Conservation (phyloP, 2,113 vertebrate species). For the Circaetus cinerascens region DNA sequence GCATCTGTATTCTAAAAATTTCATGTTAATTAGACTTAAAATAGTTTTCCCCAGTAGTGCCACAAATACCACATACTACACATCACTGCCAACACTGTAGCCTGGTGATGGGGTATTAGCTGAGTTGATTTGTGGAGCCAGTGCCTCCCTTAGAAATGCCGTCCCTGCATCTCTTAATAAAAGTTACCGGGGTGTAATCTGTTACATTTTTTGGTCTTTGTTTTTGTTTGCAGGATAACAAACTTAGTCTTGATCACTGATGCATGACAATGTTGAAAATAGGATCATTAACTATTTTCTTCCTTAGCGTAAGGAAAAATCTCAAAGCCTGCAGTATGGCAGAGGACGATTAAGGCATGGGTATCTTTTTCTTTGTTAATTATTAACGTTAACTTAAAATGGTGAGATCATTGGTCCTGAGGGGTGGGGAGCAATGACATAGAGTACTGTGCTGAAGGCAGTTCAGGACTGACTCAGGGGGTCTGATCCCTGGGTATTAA, state of each 20-base stretch:
- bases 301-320: not conserved
- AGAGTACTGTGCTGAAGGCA: not conserved
- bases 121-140: not conserved
- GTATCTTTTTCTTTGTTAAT: conserved; percentile 56
- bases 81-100: fast-evolving
- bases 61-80: not conserved
- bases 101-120: not conserved
- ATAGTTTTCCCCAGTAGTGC: conserved; percentile 64
- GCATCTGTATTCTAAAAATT: conserved; percentile 72
- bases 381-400: conserved; percentile 31
- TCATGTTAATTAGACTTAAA: conserved; percentile 74
- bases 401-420: not conserved
- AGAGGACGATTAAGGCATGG: not conserved
- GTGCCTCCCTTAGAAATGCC: not conserved
- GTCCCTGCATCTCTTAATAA: not conserved
- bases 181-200: not conserved
- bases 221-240: not conserved
- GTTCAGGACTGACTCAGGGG: not conserved
- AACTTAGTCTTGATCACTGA: not conserved
- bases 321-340: not conserved
- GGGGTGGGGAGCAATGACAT: not conserved
- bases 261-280: not conserved
- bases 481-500: not conserved
- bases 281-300: not conserved
- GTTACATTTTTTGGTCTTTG: not conserved